A percentile compares a stretch with the other conserved stretches of the same genome.
Evolutionary conservation across 1,140 invertebrate species (phyloP).

Genomic region (Pogonomyrmex californicus): DNA sequence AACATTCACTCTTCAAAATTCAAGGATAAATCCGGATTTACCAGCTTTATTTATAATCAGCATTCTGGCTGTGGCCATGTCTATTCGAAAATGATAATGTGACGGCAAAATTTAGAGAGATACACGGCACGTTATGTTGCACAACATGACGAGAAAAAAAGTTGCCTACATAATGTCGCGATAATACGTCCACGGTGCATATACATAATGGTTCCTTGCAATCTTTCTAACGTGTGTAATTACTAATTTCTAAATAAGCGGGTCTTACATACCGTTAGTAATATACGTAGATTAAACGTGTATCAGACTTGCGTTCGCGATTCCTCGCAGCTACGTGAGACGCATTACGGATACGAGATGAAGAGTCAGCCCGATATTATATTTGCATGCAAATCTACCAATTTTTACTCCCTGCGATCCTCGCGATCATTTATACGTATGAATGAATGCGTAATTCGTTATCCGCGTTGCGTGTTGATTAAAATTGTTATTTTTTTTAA

Average conservation of each 20-base stretch:
- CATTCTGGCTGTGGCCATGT: neutral
- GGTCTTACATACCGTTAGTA: constrained; percentile 36
- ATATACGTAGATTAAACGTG: constrained; percentile 29
- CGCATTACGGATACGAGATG: neutral
- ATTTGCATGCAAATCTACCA: constrained; percentile 41
- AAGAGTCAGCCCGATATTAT: neutral
- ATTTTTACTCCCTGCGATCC: neutral
- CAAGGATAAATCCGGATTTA: neutral
- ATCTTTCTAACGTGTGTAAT: constrained; percentile 53
- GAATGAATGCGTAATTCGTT: constrained; percentile 6
- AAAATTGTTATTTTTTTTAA: neutral
- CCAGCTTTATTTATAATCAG: neutral
- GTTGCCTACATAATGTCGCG: constrained; percentile 25
- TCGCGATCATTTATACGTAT: neutral
- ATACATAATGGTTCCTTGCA: constrained; percentile 5
- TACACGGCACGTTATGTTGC: constrained; percentile 16
- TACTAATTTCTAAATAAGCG: constrained; percentile 49
- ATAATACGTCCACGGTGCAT: constrained; percentile 4
- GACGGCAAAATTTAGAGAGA: constrained; percentile 39
- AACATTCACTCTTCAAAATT: neutral
- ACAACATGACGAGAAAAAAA: constrained; percentile 32
- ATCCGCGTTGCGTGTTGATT: neutral
- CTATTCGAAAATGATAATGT: constrained; percentile 26
- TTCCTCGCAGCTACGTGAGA: neutral
- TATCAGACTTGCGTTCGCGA: constrained; percentile 23